Evolutionary conservation across 1,140 invertebrate genomes (phyloP).

Genomic region (Ceratoteleas bidentatus): DNA sequence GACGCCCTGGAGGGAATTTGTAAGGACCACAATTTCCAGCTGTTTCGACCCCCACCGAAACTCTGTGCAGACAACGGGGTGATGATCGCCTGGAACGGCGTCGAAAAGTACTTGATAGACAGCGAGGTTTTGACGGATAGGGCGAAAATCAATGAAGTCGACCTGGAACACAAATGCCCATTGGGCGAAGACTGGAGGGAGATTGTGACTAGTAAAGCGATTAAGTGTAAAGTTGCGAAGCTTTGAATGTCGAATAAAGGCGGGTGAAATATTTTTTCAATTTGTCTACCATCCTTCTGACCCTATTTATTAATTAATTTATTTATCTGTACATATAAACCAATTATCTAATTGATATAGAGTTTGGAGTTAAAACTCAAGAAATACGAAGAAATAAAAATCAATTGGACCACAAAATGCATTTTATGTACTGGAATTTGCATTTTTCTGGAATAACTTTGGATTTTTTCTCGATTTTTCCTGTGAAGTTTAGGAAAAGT

Average conservation of each 20-base stretch:
- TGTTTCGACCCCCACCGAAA: slow-evolving; percentile 89
- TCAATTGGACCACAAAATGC: too few species aligned
- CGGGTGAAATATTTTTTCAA: slow-evolving; percentile 16
- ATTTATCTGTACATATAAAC: too few species aligned
- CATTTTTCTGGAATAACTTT: too few species aligned
- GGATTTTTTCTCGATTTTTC: too few species aligned
- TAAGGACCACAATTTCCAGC: slow-evolving; percentile 84
- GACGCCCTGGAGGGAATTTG: slow-evolving; percentile 86
- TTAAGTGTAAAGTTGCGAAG: slow-evolving; percentile 39
- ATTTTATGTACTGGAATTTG: too few species aligned
- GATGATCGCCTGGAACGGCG: slow-evolving; percentile 99
- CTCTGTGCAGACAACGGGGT: slow-evolving; percentile 98
- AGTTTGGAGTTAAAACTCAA: too few species aligned
- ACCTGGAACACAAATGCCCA: slow-evolving; percentile 78
- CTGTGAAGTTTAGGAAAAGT: too few species aligned
- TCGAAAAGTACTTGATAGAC: slow-evolving; percentile 86
- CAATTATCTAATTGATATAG: too few species aligned
- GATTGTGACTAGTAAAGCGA: slow-evolving; percentile 75
- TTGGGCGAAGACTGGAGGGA: slow-evolving; percentile 83
- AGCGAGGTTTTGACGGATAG: slow-evolving; percentile 79
- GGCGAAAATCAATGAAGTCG: slow-evolving; percentile 80
- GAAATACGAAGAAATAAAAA: too few species aligned
- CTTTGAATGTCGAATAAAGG: slow-evolving; percentile 6
- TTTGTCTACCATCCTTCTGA: not conserved
- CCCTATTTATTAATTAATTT: not conserved